These are phyloP conservation scores for Papilio protenor DNA, from an alignment of 2,888 invertebrate genomes.

Conservation along the genomic window DNA sequence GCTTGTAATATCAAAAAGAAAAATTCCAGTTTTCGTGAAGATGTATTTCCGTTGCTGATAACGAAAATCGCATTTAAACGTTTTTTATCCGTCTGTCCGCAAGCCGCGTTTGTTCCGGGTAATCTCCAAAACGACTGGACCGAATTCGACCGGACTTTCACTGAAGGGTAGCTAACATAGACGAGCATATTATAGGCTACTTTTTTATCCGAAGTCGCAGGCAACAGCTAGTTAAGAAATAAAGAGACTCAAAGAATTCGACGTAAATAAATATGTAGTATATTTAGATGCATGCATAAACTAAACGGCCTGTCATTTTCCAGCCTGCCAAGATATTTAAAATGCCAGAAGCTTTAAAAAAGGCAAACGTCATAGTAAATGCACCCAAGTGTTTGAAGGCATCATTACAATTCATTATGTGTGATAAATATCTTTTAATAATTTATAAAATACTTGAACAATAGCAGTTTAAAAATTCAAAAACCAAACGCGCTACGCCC, in stretches of 20 bases:
- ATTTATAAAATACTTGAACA: constrained; percentile 27
- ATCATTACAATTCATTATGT: constrained; percentile 20
- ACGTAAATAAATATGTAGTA: not conserved
- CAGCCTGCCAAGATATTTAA: not conserved
- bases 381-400: constrained; percentile 5
- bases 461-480: constrained; percentile 36
- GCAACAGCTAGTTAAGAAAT: no score
- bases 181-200: no score
- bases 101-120: no score
- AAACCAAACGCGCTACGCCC: constrained; percentile 42
- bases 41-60: no score
- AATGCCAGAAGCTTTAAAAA: not conserved
- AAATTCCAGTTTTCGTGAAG: no score
- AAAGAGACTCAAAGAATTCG: not conserved
- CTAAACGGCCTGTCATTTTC: not conserved
- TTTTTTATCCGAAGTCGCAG: no score
- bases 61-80: no score
- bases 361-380: not conserved
- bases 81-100: no score
- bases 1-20: no score
- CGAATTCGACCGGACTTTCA: no score
- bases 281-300: not conserved
- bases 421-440: constrained; percentile 9
- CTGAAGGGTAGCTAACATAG: no score
- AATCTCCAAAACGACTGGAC: no score